Evolutionary conservation across 64 coral and sea anemone species (phyloP).

Genomic region (Pachyseris speciosa): DNA sequence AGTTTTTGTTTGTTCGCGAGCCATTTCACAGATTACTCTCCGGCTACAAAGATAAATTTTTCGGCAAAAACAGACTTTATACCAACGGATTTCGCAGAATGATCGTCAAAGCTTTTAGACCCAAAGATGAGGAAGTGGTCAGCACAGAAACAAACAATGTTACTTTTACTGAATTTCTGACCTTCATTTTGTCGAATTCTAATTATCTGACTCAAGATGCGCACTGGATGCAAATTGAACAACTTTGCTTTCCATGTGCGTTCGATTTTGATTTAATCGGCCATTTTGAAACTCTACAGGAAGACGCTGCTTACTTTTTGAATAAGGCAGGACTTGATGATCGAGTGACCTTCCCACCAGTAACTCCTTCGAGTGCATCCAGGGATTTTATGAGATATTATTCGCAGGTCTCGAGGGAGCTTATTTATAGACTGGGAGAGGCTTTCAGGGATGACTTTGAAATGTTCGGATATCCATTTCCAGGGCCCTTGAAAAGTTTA

Average conservation of each 20-base stretch:
- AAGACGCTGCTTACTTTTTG: background rate
- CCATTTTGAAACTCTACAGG: slow-evolving; percentile 23
- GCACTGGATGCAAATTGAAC: slow-evolving; percentile 12
- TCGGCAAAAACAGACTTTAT: slow-evolving; percentile 7
- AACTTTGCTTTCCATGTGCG: slow-evolving; percentile 46
- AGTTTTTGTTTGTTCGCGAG: slow-evolving; percentile 49
- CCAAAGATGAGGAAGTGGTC: background rate
- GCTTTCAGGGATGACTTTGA: slow-evolving; percentile 29
- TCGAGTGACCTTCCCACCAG: slow-evolving; percentile 19
- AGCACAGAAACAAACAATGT: background rate
- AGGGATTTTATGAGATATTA: background rate
- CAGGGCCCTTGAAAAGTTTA: slow-evolving; percentile 2
- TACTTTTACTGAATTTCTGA: slow-evolving; percentile 39
- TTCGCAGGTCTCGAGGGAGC: background rate
- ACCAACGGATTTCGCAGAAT: background rate
- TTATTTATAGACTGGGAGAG: slow-evolving; percentile 15
- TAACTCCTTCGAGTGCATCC: background rate
- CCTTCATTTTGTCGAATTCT: background rate
- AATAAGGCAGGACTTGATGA: slow-evolving; percentile 22
- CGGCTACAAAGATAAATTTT: slow-evolving; percentile 47
- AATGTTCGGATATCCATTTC: slow-evolving; percentile 46
- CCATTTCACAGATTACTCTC: slow-evolving; percentile 43
- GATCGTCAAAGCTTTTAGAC: slow-evolving; percentile 25
- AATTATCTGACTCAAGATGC: background rate
- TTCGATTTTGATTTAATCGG: slow-evolving; percentile 50